Conservation (phyloP, 2,888 invertebrate species). For the Noctuana brunneofusca region DNA sequence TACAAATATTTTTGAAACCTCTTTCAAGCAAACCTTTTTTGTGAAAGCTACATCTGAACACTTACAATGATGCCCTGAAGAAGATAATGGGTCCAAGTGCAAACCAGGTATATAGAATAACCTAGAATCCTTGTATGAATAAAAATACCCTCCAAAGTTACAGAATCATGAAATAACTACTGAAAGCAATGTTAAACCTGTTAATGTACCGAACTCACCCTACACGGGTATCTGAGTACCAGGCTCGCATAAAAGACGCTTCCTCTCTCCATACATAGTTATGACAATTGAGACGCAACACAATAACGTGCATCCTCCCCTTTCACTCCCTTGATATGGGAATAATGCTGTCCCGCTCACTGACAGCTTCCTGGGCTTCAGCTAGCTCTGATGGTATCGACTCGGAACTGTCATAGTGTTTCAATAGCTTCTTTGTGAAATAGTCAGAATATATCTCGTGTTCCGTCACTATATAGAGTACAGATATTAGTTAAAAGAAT, state of each 20-base stretch:
- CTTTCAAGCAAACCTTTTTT: too few species aligned
- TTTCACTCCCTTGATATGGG: slow-evolving; percentile 63
- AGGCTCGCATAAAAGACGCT: slow-evolving; percentile 60
- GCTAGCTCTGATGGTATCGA: slow-evolving; percentile 58
- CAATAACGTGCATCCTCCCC: slow-evolving; percentile 64
- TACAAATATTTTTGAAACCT: too few species aligned
- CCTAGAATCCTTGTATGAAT: too few species aligned
- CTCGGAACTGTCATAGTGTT: slow-evolving; percentile 48
- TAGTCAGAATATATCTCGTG: slow-evolving; percentile 20
- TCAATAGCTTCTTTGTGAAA: slow-evolving; percentile 55
- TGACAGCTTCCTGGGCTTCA: slow-evolving; percentile 72
- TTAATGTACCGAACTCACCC: too few species aligned
- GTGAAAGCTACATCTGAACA: too few species aligned
- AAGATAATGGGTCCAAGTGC: too few species aligned
- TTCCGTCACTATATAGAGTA: neutral
- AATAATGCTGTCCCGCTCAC: slow-evolving; percentile 69
- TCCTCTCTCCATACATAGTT: slow-evolving; percentile 71
- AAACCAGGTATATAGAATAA: too few species aligned
- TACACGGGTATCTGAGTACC: slow-evolving; percentile 38
- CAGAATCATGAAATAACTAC: too few species aligned
- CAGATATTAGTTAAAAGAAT: neutral
- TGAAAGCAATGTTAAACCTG: too few species aligned
- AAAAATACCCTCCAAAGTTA: too few species aligned
- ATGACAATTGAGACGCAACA: slow-evolving; percentile 70
- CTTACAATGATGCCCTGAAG: too few species aligned